Evolutionary conservation across 2,113 vertebrate genomes (phyloP).

Genomic region (Centropus bengalensis): DNA sequence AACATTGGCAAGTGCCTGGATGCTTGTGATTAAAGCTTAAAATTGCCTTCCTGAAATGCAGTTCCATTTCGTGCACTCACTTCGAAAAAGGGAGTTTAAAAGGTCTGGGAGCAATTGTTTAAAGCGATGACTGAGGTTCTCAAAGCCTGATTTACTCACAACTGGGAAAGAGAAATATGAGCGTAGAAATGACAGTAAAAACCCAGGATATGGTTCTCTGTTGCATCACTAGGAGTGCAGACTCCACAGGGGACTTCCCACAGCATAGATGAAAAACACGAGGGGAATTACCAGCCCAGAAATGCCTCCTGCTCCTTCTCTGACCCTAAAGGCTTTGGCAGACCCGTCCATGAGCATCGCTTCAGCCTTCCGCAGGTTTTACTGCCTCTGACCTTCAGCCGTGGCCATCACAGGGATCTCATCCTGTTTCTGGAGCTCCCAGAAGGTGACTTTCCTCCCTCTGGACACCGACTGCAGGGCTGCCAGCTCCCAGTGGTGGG

Average conservation of each 20-base stretch:
- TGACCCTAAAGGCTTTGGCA: neutral
- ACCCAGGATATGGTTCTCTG: neutral
- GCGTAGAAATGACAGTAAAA: neutral
- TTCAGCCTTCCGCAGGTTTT: neutral
- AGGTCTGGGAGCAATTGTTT: neutral
- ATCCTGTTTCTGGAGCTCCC: neutral
- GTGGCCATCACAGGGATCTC: neutral
- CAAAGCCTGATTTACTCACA: neutral
- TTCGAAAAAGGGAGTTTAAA: neutral
- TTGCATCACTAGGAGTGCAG: neutral
- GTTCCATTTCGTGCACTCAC: neutral
- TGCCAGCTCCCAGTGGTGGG: neutral
- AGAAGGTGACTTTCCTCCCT: neutral
- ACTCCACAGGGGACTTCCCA: neutral
- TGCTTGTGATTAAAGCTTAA: neutral
- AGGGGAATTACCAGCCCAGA: neutral
- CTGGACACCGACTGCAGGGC: fast-evolving
- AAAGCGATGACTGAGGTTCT: neutral
- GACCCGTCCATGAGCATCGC: neutral
- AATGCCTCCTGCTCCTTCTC: neutral
- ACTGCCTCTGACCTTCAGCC: neutral
- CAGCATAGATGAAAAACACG: fast-evolving
- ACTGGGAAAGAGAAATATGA: neutral
- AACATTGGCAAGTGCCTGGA: neutral
- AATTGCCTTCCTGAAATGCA: neutral